phyloP scores from a whole-genome alignment of 1,140 invertebrate genomes.

The Scylla paramamosain region DNA sequence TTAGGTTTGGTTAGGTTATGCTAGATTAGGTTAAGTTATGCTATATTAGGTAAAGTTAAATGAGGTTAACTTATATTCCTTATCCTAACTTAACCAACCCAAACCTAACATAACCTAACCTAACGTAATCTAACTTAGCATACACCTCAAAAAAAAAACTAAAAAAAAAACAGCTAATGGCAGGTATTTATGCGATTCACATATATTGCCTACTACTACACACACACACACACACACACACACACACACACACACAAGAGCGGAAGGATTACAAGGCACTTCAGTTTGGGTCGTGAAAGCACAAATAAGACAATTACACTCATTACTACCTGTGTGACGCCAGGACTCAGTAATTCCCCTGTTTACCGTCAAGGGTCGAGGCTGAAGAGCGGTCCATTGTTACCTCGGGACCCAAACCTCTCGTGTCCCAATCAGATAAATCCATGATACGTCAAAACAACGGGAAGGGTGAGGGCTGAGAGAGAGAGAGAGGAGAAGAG shows the following conservation, averaged over 20 bases:
- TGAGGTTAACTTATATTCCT: too few relatives aligned
- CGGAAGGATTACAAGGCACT: not conserved
- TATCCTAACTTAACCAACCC: not conserved
- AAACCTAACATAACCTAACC: not conserved
- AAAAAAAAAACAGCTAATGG: too few relatives aligned
- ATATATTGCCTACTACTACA: not conserved
- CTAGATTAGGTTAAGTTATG: too few relatives aligned
- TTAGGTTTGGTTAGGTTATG: too few relatives aligned
- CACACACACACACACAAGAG: not conserved
- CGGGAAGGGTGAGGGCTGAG: not conserved
- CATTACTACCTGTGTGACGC: conserved; percentile 24
- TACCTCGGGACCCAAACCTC: not conserved
- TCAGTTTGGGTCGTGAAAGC: not conserved
- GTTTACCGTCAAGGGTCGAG: conserved; percentile 30
- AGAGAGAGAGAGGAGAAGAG: not conserved
- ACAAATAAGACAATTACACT: conserved; percentile 56
- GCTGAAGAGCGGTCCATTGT: not conserved
- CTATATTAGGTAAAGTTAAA: too few relatives aligned
- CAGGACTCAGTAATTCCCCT: not conserved
- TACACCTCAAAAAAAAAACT: too few relatives aligned
- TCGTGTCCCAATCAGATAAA: not conserved
- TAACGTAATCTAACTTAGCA: too few relatives aligned
- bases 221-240: not conserved
- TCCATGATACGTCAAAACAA: conserved; percentile 13
- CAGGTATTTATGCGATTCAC: too few relatives aligned